Conservation (phyloP, 2,888 invertebrate species). For the Hanleya hanleyi region DNA sequence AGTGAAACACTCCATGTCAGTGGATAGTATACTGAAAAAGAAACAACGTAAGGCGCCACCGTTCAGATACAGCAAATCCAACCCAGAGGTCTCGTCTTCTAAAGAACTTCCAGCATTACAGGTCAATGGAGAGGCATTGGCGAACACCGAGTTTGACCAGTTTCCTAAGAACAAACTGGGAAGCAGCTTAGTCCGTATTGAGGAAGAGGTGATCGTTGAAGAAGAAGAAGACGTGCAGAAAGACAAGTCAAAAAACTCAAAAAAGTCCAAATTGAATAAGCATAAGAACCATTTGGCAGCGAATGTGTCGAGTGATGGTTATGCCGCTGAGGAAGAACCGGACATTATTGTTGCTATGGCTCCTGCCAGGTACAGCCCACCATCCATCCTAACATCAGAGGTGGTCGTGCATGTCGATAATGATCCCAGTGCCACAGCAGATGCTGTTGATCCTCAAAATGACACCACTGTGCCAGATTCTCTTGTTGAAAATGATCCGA, state of each 20-base stretch:
- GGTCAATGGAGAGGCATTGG: not conserved
- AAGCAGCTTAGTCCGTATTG: not conserved
- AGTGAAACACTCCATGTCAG: not conserved
- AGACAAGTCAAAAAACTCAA: not conserved
- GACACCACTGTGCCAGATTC: not conserved
- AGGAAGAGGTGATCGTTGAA: conserved; percentile 1
- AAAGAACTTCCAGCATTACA: not conserved
- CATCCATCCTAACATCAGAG: not conserved
- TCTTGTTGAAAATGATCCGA: too few relatives aligned
- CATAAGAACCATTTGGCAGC: not conserved
- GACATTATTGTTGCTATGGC: not conserved
- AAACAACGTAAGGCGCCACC: not conserved
- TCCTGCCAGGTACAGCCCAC: not conserved
- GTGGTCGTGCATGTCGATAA: not conserved
- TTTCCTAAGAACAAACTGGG: not conserved
- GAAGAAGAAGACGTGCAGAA: not conserved
- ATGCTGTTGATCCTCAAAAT: not conserved
- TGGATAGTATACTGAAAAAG: not conserved
- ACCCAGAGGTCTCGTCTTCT: not conserved
- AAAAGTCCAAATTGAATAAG: not conserved
- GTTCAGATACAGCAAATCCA: not conserved
- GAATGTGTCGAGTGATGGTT: not conserved
- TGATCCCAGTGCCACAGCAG: too few relatives aligned
- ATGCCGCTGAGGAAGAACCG: not conserved
- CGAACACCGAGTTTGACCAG: not conserved